Evolutionary conservation across 2,113 vertebrate genomes (phyloP).

Genomic region (Pangasianodon gigas): DNA sequence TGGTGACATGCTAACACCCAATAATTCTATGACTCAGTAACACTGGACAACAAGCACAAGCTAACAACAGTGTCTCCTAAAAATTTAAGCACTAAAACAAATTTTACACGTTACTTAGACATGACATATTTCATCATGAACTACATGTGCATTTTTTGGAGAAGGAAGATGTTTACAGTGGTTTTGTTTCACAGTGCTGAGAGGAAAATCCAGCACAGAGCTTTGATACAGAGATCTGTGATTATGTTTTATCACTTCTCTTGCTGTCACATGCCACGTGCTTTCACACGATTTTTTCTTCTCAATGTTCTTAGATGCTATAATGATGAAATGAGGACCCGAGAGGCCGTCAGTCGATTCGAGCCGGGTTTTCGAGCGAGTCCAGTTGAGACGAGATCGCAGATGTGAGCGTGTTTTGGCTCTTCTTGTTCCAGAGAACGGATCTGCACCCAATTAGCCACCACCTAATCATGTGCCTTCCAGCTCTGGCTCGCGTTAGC

Average conservation of each 20-base stretch:
- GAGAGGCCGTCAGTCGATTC: neutral
- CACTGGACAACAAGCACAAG: neutral
- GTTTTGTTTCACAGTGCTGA: neutral
- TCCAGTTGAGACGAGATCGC: conserved; percentile 34
- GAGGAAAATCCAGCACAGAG: neutral
- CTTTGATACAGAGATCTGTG: conserved; percentile 12
- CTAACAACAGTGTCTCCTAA: neutral
- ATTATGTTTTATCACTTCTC: conserved; percentile 6
- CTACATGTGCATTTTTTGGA: neutral
- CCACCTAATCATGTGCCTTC: conserved; percentile 66
- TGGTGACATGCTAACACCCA: neutral
- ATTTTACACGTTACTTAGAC: neutral
- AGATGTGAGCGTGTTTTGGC: conserved; percentile 67
- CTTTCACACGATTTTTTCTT: neutral
- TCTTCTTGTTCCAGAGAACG: conserved; percentile 66
- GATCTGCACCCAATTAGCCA: conserved; percentile 76
- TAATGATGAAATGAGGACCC: conserved; percentile 11
- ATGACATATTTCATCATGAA: neutral
- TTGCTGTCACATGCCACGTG: neutral
- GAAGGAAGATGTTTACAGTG: neutral
- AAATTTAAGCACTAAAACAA: neutral
- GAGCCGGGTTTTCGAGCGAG: neutral
- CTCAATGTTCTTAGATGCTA: neutral
- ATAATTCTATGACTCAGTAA: neutral
- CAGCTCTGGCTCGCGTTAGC: conserved; percentile 63